Base-by-base conservation (phyloP, 2,888 invertebrate species). In the Melieria picta region DNA sequence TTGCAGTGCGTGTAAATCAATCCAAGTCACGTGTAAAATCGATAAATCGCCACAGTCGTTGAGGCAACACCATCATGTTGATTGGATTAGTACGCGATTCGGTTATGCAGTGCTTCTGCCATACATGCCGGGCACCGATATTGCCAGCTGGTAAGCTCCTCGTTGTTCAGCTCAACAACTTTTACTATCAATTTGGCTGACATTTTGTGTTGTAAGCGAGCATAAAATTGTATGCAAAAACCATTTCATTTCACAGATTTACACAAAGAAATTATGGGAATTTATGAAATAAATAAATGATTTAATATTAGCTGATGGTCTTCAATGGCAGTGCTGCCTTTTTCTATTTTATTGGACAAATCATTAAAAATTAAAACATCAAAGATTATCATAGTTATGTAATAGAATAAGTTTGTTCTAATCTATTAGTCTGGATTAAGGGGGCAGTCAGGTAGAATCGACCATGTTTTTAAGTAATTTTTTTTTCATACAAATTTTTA, bases 51-150 rank as follows among this genome's bases (percentile, higher is more conserved):
- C 52, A 43, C 45, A 46, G 48, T 67, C 52, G 61, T 52, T 45
- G 45, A 64, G 64, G n/a, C 48, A 30, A 11, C 74, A 73, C 75
- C 81, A 83, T 76, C 77, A 95, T 95, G 95, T 89, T 95, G 90
- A 94, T 95, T 90, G 93, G 93, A 88, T 91, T 95, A 85, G 94
- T 95, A 87, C 93, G 94, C 88, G 94, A 95, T 88, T 95, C 95
- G 87, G 94, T 95, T 88, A 91, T 95, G 92, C 94, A 94, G 91
- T 95, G 95, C 90, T 95, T 95, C 90, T 95, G 95, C 90, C 94
- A 95, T 89, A 93, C 94, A 88, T 95, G 95, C 91, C 93, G 94
- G 87, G 94, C 94, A 83, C 94, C 95, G 79, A 89, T 91, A 81
- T 78, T 94, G 85, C 91, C 93, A 85, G 90, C 92, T 89, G 92